Evolutionary conservation across 2,113 vertebrate genomes (phyloP), one percentile per base, ranked within the genome.

Genomic region (Xenopus borealis): DNA sequence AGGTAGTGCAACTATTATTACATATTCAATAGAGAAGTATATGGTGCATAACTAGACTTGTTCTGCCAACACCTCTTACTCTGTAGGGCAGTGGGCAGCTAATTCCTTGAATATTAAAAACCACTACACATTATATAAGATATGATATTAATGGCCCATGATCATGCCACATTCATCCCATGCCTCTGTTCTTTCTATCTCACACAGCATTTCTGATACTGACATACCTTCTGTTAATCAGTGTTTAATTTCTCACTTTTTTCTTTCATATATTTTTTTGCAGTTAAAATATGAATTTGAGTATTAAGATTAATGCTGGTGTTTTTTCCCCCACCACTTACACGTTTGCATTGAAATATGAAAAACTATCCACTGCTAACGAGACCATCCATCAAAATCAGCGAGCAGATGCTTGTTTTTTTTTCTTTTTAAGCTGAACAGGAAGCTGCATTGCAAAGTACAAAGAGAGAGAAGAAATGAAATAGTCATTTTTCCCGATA

Each of bases 321-420:
- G n/a, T 19, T 18, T 52, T 52, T 50, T 71, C 23, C 16, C n/a
- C 12, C 23, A 20, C 12, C 45, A 27, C 44, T 67, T 47, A n/a
- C 23, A 12, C 65, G 17, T 69, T 76, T 63, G 66, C 73, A 47
- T 63, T 69, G 66, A 69, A 63, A 76, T 76, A 69, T 76, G 73
- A 76, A 76, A 76, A 76, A 76, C 66, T 76, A 69, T 76, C 73
- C 62, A 53, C 53, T 23, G 59, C 73, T 76, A 76, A 69, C 47
- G 57, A 76, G 73, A 64, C 45, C 66, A 76, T 76, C 73, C 58
- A 76, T 76, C 73, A 76, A 69, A 69, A 69, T 76, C 73, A 76
- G 45, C 44, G 58, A 69, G 73, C 73, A 76, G 66, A 76, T 76
- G 73, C 59, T 76, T 19, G 19, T 69, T 64, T 59, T 62, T 67